A percentile compares a stretch with the other conserved stretches of the same genome.
Evolutionary conservation across 2,113 vertebrate genomes (phyloP).

Genomic region (Hiodon alosoides): DNA sequence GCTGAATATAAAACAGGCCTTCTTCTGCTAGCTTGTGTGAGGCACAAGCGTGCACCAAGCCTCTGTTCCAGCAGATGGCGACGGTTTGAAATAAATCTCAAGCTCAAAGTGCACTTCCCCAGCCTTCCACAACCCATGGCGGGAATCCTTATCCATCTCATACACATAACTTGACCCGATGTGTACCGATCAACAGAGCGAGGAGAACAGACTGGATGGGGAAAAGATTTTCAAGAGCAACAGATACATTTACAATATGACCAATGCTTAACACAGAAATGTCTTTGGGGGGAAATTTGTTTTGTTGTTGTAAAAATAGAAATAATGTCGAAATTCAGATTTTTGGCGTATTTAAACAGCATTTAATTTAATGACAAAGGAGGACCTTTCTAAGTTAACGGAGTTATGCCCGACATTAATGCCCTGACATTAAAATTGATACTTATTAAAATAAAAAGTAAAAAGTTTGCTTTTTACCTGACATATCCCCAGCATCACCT

Average conservation of each 20-base stretch:
- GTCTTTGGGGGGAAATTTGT: background rate
- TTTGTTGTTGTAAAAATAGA: too few relatives aligned
- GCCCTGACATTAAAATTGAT: too few relatives aligned
- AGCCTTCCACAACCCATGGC: background rate
- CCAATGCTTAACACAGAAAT: background rate
- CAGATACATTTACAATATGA: background rate
- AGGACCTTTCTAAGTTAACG: too few relatives aligned
- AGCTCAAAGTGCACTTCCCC: background rate
- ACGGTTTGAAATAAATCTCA: slow-evolving; percentile 25
- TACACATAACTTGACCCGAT: background rate
- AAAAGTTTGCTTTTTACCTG: slow-evolving; percentile 67
- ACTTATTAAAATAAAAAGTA: too few relatives aligned
- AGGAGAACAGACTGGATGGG: background rate
- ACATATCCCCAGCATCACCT: slow-evolving; percentile 98
- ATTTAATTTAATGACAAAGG: too few relatives aligned
- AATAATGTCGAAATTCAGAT: too few relatives aligned
- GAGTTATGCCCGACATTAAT: too few relatives aligned
- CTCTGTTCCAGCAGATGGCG: slow-evolving; percentile 48
- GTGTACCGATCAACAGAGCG: background rate
- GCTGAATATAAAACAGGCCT: background rate
- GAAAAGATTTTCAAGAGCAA: slow-evolving; percentile 3
- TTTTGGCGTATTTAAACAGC: too few relatives aligned
- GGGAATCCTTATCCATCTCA: background rate
- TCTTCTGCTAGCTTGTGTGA: slow-evolving; percentile 21
- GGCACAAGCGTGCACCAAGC: background rate